Percentiles rank a stretch among this genome's conserved stretches.
Evolutionary conservation across 2,113 vertebrate species (phyloP).

Genomic region (Gobiocypris rarus): DNA sequence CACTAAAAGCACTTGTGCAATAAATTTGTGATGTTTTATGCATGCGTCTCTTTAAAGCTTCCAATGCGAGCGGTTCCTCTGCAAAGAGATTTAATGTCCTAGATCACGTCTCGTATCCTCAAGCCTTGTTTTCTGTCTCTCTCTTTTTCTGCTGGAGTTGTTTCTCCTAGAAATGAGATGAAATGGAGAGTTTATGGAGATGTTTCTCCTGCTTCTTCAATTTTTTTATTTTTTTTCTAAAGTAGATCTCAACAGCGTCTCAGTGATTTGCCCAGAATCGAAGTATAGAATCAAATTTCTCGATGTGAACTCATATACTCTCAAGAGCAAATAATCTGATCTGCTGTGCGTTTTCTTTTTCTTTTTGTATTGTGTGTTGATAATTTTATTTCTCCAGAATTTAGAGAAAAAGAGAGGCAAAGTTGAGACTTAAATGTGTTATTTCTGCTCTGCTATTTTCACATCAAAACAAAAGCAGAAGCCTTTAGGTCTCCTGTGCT

Average conservation of each 20-base stretch:
- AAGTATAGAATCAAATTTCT: neutral
- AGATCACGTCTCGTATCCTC: neutral
- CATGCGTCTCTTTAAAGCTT: slow-evolving; percentile 38
- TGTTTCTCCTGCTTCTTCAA: neutral
- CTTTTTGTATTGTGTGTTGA: neutral
- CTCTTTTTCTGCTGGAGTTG: neutral
- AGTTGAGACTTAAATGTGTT: neutral
- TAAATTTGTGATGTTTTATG: slow-evolving; percentile 46
- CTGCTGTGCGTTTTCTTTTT: neutral
- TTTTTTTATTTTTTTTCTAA: neutral
- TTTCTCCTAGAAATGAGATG: neutral
- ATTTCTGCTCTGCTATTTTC: slow-evolving; percentile 1
- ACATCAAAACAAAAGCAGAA: slow-evolving; percentile 4
- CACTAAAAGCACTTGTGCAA: slow-evolving; percentile 29
- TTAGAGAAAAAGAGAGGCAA: neutral
- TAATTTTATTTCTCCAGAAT: neutral
- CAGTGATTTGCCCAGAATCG: neutral
- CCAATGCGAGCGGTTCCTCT: neutral
- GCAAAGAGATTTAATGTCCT: slow-evolving; percentile 17
- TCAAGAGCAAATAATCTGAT: neutral
- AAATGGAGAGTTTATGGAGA: neutral
- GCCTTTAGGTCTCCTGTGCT: neutral
- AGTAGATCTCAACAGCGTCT: neutral
- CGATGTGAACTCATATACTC: neutral
- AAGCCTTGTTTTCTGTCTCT: neutral